A percentile compares a stretch with the other conserved stretches of the same genome.
These are phyloP conservation scores for Candoia aspera DNA, from an alignment of 2,113 vertebrate genomes.

Conservation along the genomic window DNA sequence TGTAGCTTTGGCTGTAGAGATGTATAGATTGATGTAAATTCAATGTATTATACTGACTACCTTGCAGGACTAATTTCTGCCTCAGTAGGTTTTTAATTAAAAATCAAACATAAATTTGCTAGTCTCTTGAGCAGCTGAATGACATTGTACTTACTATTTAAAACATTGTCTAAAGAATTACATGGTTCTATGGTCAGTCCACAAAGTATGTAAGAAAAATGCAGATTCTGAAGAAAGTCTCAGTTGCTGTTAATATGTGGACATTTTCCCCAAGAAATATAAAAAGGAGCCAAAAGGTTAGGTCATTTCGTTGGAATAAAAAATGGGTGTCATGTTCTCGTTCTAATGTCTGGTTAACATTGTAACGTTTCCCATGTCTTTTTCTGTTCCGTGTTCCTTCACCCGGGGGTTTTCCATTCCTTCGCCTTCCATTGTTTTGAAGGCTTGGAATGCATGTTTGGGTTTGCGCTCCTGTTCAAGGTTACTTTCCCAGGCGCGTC, in stretches of 20 bases:
- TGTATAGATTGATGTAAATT: not conserved
- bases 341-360: too few species aligned
- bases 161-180: not conserved
- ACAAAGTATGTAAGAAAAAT: not conserved
- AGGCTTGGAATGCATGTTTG: too few species aligned
- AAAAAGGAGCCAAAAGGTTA: not conserved
- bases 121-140: not conserved
- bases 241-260: not conserved
- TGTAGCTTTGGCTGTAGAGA: not conserved
- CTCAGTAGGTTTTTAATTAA: not conserved
- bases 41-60: not conserved
- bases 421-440: too few species aligned
- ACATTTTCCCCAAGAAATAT: not conserved
- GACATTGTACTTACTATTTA: not conserved
- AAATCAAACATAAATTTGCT: not conserved
- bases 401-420: too few species aligned
- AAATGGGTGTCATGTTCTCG: too few species aligned
- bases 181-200: not conserved
- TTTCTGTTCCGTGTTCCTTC: too few species aligned
- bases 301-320: too few species aligned
- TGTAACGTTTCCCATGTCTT: too few species aligned
- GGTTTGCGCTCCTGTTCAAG: too few species aligned
- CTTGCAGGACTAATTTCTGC: not conserved
- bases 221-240: not conserved
- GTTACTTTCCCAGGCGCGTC: too few species aligned